Evolutionary conservation across 2,888 invertebrate species (phyloP), one percentile per base, ranked within the genome.

Genomic region (Drosophila demipolita): DNA sequence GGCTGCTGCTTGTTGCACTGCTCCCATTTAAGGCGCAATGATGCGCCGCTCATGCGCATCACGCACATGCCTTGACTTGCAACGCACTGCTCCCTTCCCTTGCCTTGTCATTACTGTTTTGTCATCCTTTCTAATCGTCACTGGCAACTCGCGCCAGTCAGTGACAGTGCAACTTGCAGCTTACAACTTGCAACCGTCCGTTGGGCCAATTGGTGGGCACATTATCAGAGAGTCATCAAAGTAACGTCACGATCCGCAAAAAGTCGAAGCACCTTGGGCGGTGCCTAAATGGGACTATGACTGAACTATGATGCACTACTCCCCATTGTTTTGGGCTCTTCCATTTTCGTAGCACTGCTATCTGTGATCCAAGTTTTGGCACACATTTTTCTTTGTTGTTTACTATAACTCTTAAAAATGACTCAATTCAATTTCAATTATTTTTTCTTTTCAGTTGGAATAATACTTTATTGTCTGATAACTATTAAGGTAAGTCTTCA

Each of bases 11-110:
- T 49, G 68, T 53, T 58, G 55, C 72, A 75, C 74, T 82, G 78
- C 73, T 88, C 82, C 89, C 90, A 89, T 89, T 89, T 89, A 90
- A 80, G 89, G 89, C 83, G 84, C 86, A 82, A 83, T 87, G 84
- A 87, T 76, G 84, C 83, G 81, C 78, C 83, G 83, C 90, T 87
- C 87, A 89, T 87, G 86, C 89, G 84, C 87, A 83, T 84, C 88
- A 84, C 85, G 82, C 86, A 85, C 87, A 81, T 83, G 75, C 75
- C 79, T 70, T 58, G 61, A 52, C 29, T 58, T 61, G 61, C 63
- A 26, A 4, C 35, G 45, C 29, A 36, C n/a, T 48, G 15, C 9
- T 32, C 49, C 33, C 42, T 50, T 4, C 50, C 52, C 20, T 63
- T 20, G n/a, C 23, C 32, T 35, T 15, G 32, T 53, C 52, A 35